A percentile compares a stretch with the other conserved stretches of the same genome.
Evolutionary conservation across 2,888 invertebrate species (phyloP).

Genomic region (Cryptocephalus moraei): DNA sequence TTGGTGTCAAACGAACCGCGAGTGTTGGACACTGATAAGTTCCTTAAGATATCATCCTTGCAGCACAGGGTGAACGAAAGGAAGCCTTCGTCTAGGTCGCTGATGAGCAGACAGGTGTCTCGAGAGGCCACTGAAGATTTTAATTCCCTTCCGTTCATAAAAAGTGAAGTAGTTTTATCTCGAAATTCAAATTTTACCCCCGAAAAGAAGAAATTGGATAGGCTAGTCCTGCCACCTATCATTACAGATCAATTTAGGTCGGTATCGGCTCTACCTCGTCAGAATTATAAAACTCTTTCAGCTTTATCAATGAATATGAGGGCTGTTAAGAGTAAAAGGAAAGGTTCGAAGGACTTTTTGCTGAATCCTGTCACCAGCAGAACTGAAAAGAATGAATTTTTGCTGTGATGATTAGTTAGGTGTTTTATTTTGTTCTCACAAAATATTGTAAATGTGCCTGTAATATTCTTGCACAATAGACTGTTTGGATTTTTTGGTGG

Average conservation of each 20-base stretch:
- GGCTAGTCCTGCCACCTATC: slow-evolving; percentile 27
- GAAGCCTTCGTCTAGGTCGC: slow-evolving; percentile 10
- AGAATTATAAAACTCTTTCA: slow-evolving; percentile 17
- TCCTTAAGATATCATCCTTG: slow-evolving; percentile 18
- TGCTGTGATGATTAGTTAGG: too few species aligned
- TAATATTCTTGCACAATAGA: too few species aligned
- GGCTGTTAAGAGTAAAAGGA: slow-evolving; percentile 6
- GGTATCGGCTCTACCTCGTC: slow-evolving; percentile 29
- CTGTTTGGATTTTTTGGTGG: too few species aligned
- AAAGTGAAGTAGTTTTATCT: slow-evolving; percentile 2
- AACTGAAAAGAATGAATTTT: not conserved
- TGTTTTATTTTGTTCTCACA: too few species aligned
- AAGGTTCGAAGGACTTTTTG: slow-evolving; percentile 2
- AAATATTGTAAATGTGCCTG: too few species aligned
- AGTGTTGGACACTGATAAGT: slow-evolving; percentile 16
- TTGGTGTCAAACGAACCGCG: slow-evolving; percentile 11
- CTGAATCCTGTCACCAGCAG: slow-evolving; percentile 4
- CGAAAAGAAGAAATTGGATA: slow-evolving; percentile 13
- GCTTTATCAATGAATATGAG: slow-evolving; percentile 4
- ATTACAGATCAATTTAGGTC: slow-evolving; percentile 25
- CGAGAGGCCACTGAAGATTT: slow-evolving; percentile 19
- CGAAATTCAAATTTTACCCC: too few species aligned
- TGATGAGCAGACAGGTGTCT: slow-evolving; percentile 7
- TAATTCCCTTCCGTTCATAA: slow-evolving; percentile 27
- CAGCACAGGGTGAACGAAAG: slow-evolving; percentile 8